Evolutionary conservation across 1,140 invertebrate species (phyloP).

Genomic region (Atopsyche davidsoni): DNA sequence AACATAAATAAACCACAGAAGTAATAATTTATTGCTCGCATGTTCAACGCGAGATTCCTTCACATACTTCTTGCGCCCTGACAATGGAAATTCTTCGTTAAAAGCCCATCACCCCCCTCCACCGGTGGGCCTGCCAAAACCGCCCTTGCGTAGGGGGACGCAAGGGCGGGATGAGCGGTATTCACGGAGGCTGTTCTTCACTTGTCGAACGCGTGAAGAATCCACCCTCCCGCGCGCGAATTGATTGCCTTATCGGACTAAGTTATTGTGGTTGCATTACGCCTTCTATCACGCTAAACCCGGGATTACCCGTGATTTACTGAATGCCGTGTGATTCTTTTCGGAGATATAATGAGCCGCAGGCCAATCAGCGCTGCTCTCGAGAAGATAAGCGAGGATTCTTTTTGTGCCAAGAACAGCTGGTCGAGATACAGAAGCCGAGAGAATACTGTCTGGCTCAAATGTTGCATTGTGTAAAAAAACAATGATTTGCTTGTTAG

Average conservation of each 20-base stretch:
- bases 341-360: conserved; percentile 17
- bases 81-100: conserved; percentile 10
- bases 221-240: conserved; percentile 8
- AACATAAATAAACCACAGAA: too few species aligned
- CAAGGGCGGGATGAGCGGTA: background rate
- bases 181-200: conserved; percentile 5
- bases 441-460: too few species aligned
- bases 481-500: too few species aligned
- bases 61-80: background rate
- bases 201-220: conserved; percentile 16
- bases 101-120: conserved; percentile 3
- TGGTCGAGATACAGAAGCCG: too few species aligned
- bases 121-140: background rate
- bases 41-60: background rate
- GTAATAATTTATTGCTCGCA: conserved; percentile 3
- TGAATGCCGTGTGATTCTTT: conserved; percentile 17
- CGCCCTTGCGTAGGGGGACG: background rate
- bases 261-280: conserved; percentile 23
- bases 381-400: too few species aligned
- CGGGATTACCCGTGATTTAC: conserved; percentile 26
- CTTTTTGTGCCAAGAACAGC: background rate
- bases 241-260: conserved; percentile 27
- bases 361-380: conserved; percentile 6
- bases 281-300: conserved; percentile 19
- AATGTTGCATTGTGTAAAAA: too few species aligned